Evolutionary conservation across 2,797 vertebrate species (phyloP).

Genomic region (Agapornis canus): DNA sequence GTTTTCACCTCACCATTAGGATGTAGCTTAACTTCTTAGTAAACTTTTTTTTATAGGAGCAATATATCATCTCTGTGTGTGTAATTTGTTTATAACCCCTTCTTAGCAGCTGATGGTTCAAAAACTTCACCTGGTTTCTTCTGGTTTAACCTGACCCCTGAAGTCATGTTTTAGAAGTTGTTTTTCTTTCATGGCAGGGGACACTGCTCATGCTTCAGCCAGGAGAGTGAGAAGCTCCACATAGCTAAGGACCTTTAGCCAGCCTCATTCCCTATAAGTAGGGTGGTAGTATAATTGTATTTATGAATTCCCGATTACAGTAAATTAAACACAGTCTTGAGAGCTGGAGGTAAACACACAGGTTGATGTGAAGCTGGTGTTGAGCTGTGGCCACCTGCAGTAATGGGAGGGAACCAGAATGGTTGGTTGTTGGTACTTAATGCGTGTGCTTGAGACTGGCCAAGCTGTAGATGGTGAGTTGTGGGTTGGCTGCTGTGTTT

Average conservation of each 20-base stretch:
- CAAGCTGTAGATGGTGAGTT: neutral
- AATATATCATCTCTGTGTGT: neutral
- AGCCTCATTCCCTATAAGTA: neutral
- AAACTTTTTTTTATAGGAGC: neutral
- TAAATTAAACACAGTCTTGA: neutral
- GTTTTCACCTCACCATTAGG: neutral
- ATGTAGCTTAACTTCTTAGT: neutral
- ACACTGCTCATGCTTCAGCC: fast-evolving
- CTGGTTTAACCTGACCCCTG: neutral
- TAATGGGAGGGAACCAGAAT: neutral
- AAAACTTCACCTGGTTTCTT: neutral
- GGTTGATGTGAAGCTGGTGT: neutral
- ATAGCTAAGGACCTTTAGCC: neutral
- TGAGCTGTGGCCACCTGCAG: neutral
- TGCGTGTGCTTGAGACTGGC: neutral
- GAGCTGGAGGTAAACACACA: neutral
- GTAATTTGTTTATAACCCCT: neutral
- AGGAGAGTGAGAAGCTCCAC: neutral
- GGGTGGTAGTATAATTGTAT: neutral
- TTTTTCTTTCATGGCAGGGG: neutral
- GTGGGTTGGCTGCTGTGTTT: neutral
- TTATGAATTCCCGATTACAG: neutral
- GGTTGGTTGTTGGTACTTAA: fast-evolving
- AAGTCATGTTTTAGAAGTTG: neutral
- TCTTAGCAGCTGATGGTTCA: neutral